Base-by-base conservation (phyloP, 2,888 invertebrate genomes). In the Tetranychus truncatus region DNA sequence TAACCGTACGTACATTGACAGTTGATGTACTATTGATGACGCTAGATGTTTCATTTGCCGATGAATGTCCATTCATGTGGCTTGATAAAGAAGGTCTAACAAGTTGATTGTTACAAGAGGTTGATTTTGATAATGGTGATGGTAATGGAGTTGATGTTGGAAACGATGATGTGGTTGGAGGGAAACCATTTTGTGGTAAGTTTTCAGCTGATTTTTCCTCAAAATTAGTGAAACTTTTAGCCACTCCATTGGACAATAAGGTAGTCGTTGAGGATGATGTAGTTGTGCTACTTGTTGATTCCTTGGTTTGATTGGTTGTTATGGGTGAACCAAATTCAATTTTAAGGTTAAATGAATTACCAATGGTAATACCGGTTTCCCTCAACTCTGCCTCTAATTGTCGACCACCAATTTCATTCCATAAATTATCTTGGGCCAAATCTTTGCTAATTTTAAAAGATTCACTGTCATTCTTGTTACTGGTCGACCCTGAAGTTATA, bases 311-410 rank as follows among this genome's bases (percentile, higher is more conserved):
- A 55, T 55, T 55, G 15, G 69, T 69, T 21, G 34, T 34, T 34
- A 44, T 71, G 24, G 44, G 20, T 24, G 72, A 72, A 45, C 15
- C 76, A 20, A 76, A 75, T 65, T 76, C 75, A 71, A 76, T 76
- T 65, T 75, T 76, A 21, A 76, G n/a, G 21, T 75, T 76, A 9
- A 76, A 71, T 45, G 75, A 75, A 73, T 75, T 76, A 44, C 75
- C 73, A 66, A 74, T 71, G n/a, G 46, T 34, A 21, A 76, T 15
- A 74, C 21, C 75, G 9, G 69, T 24, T 15, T 55, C 55, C 15
- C 55, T 55, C 15, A 55, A 7, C 15, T 55, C 55, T 15, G 55
- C 55, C 15, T 55, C 55, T 55, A 55, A 55, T 69, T 20, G 69
- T 7, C 21, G 11, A 69, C 69, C 69, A 24, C 34, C 69, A 55